phyloP scores from a whole-genome alignment of 2,113 vertebrate genomes.

The Arenaria interpres region DNA sequence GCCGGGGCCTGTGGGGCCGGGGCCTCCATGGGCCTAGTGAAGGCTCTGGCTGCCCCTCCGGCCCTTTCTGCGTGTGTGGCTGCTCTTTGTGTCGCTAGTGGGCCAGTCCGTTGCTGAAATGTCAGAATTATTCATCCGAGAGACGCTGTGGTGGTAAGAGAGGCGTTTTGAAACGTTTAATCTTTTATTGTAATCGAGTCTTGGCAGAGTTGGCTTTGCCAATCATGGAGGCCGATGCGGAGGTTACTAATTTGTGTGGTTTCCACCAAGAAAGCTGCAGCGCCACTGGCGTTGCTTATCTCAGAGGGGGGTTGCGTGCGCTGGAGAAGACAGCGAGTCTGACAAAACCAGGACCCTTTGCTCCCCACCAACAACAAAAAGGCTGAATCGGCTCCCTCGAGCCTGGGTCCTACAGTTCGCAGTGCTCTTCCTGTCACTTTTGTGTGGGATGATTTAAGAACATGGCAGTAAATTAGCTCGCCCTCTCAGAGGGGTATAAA shows the following conservation, averaged over 20 bases:
- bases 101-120: neutral
- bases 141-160: neutral
- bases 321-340: neutral
- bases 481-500: neutral
- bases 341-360: neutral
- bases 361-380: fast-evolving
- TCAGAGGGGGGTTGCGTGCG: too few relatives aligned
- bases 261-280: neutral
- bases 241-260: neutral
- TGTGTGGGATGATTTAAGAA: neutral
- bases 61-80: neutral
- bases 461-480: neutral
- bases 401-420: fast-evolving
- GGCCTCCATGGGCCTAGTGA: too few relatives aligned
- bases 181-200: neutral
- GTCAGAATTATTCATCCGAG: neutral
- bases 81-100: too few relatives aligned
- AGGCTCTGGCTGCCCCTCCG: neutral
- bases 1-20: fast-evolving
- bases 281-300: neutral
- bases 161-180: neutral
- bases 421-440: neutral
- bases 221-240: neutral
- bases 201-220: neutral
- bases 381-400: fast-evolving